Percentiles rank a stretch among this genome's conserved stretches.
These are phyloP conservation scores for Temnothorax unifasciatus DNA, from an alignment of 2,888 invertebrate species.

Conservation along the genomic window DNA sequence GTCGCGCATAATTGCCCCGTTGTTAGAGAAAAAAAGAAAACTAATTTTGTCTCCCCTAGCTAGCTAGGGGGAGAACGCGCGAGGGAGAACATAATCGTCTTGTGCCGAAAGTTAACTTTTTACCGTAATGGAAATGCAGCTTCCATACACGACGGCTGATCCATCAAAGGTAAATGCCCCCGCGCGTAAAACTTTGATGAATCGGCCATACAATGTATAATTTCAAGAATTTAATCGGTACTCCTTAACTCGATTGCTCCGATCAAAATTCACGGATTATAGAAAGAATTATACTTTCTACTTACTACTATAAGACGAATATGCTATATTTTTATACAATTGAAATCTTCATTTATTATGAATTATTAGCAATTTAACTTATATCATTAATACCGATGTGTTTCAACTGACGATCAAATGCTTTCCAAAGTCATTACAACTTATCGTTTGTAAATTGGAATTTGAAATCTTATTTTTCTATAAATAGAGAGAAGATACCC, in stretches of 20 bases:
- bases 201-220: conserved; percentile 19
- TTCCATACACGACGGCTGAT: conserved; percentile 1
- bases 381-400: neutral
- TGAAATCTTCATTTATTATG: neutral
- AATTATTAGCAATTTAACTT: neutral
- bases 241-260: neutral
- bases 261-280: conserved; percentile 26
- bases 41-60: conserved; percentile 30
- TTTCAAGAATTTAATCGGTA: conserved; percentile 27
- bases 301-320: conserved; percentile 11
- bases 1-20: conserved; percentile 35
- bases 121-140: neutral
- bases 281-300: conserved; percentile 30
- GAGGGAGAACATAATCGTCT: conserved; percentile 30
- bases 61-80: neutral
- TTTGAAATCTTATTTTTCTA: neutral
- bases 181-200: conserved; percentile 44
- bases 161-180: conserved; percentile 19
- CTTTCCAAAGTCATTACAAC: neutral
- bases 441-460: neutral
- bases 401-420: neutral
- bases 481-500: neutral
- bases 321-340: neutral
- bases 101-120: conserved; percentile 2
- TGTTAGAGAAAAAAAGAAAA: conserved; percentile 39